A percentile compares a stretch with the other conserved stretches of the same genome.
phyloP scores from a whole-genome alignment of 2,888 invertebrate species.

The Pterobdella sp. region DNA sequence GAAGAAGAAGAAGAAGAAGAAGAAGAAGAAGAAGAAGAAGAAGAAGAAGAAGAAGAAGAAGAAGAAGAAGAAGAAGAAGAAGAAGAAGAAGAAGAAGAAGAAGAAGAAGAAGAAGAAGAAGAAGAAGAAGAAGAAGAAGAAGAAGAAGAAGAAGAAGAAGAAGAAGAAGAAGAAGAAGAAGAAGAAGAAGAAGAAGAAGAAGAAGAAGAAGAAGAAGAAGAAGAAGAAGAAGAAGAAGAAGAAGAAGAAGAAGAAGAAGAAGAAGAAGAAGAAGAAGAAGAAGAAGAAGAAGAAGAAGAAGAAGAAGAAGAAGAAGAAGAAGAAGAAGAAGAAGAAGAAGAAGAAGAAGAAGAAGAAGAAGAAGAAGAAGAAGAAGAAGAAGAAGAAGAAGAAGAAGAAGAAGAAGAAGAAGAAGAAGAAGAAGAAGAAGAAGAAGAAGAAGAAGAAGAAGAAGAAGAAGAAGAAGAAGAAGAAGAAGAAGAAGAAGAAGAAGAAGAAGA shows the following conservation, averaged over 20 bases:
- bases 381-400: conserved; percentile 8
- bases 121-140: conserved; percentile 8
- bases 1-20: conserved; percentile 8
- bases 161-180: neutral
- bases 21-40: conserved; percentile 8
- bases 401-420: conserved; percentile 8
- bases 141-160: neutral
- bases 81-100: conserved; percentile 8
- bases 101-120: neutral
- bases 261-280: neutral
- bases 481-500: neutral
- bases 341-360: conserved; percentile 4
- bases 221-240: conserved; percentile 9
- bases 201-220: conserved; percentile 17
- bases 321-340: neutral
- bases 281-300: neutral
- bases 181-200: neutral
- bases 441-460: conserved; percentile 5
- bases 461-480: neutral
- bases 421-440: conserved; percentile 8
- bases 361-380: neutral
- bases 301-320: conserved; percentile 2
- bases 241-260: neutral
- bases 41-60: conserved; percentile 6
- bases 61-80: conserved; percentile 6